Evolutionary conservation across 2,888 invertebrate genomes (phyloP), one percentile per base, ranked within the genome.

Genomic region (Mystacides longicornis): DNA sequence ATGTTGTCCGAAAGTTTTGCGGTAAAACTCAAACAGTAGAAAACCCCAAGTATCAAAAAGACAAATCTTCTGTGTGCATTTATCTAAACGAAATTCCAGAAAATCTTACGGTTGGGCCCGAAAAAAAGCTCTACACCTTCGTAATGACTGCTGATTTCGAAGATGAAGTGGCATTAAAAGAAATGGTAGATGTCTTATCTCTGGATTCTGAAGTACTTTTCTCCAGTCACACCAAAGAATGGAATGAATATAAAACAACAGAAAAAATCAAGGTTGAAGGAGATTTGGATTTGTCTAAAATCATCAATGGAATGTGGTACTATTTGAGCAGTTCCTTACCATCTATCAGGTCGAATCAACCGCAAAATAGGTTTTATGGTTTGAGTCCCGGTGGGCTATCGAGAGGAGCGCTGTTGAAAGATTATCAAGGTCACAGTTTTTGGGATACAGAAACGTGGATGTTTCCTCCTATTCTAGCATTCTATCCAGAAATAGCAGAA

Each of bases 371-470:
- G 0, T 73, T 65, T 58, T 69, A 60, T 48, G 73, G 73, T 0
- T 60, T 72, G 3, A 72, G 72, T 61, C 73, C 73, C 19, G 68
- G 71, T 3, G 73, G 73, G 0, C 51, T 73, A 21, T 70, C 69
- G 1, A 67, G 71, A 21, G 64, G 65, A 22, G 63, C 62, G 23
- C 68, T 67, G 4, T 63, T 68, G 5, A 65, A 64, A 14, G 73
- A 72, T 56, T 73, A 73, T 57, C 66, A 71, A 61, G 73, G 73
- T 1, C 73, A 73, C 51, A 71, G 67, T 54, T 73, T 73, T 61
- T 73, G 73, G 73, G 73, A 73, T 53, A 72, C 72, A 0, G 73
- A 73, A 64, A 71, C 71, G 42, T 73, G 73, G 73, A 73, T 73
- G 73, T 62, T 71, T 45, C 72, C 73, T 3, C 63, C 64, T 2